A percentile compares a stretch with the other conserved stretches of the same genome.
phyloP scores from a whole-genome alignment of 35 echinoderm and acorn worm genomes.

The Heliocidaris erythrogramma region DNA sequence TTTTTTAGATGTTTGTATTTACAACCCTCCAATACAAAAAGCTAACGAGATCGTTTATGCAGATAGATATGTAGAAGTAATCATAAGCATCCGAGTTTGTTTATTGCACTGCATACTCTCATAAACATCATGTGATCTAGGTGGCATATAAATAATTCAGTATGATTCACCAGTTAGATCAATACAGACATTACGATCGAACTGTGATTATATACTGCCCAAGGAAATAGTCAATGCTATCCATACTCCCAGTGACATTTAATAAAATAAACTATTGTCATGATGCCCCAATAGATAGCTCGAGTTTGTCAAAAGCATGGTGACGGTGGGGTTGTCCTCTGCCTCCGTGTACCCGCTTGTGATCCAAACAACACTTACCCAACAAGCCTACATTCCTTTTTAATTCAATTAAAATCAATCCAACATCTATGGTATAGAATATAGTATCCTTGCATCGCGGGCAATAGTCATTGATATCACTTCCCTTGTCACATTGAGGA shows the following conservation, averaged over 20 bases:
- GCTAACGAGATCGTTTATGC: neutral
- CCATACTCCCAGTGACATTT: neutral
- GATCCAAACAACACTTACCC: neutral
- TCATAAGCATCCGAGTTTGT: neutral
- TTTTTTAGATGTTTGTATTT: too few species aligned
- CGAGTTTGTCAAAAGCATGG: neutral
- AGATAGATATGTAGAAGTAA: neutral
- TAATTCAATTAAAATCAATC: slow-evolving; percentile 11
- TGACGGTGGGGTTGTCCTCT: neutral
- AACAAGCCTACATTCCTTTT: neutral
- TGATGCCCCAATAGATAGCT: neutral
- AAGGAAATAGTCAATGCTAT: neutral
- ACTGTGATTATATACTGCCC: neutral
- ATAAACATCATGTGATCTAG: neutral
- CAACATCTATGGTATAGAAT: neutral
- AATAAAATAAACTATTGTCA: neutral
- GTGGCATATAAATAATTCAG: neutral
- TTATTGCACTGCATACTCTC: neutral
- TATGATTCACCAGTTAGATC: neutral
- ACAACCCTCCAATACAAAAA: too few species aligned
- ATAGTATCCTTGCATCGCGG: neutral
- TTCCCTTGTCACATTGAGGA: neutral
- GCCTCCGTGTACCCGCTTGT: neutral
- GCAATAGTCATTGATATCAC: neutral
- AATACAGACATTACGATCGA: neutral